Base-by-base conservation (phyloP, 1,140 invertebrate genomes). In the Liolophura sinensis region DNA sequence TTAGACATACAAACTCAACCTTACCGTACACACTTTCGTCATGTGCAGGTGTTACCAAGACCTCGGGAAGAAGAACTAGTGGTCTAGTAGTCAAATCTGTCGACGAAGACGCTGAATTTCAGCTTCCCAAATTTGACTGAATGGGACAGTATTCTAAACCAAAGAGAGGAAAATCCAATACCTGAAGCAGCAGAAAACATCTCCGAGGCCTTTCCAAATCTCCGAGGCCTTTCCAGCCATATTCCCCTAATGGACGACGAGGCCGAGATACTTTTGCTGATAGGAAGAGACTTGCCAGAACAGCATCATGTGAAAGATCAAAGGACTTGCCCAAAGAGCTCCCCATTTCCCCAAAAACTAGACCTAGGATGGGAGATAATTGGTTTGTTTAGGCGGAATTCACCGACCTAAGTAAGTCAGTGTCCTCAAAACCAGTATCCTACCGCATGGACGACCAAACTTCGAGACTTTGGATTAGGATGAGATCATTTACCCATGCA, bases 271-370 rank as follows among this genome's bases (percentile, higher is more conserved):
- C 49, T 51, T 25, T 55, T 73, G 1, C 25, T 76, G 0, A 65
- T 72, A 31, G 70, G 68, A 31, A 3, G 31, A 40, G 72, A 76
- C 61, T 22, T 73, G 15, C 15, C 61, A 46, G 61, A 31, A 25
- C 66, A 49, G 11, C 72, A 73, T 64, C 59, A 68, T 50, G 60
- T 73, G 4, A 20, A 60, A 46, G 68, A 72, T 47, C 74, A 76
- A 49, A 59, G 22, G 18, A 52, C 54, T 20, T 67, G 52, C 15
- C 46, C 27, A 11, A 18, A 51, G 0, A 51, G 27, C 31, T 25
- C 62, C 6, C 67, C 62, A 4, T 69, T 62, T 56, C 62, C 62
- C 14, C 62, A 69, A 40, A n/a, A 27, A 18, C 61, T 55, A 16
- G 31, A 50, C 5, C 40, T 69, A 27, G 67, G 62, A 48, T 69